Conservation (phyloP, 1,140 invertebrate genomes). For the Papilio glaucus region DNA sequence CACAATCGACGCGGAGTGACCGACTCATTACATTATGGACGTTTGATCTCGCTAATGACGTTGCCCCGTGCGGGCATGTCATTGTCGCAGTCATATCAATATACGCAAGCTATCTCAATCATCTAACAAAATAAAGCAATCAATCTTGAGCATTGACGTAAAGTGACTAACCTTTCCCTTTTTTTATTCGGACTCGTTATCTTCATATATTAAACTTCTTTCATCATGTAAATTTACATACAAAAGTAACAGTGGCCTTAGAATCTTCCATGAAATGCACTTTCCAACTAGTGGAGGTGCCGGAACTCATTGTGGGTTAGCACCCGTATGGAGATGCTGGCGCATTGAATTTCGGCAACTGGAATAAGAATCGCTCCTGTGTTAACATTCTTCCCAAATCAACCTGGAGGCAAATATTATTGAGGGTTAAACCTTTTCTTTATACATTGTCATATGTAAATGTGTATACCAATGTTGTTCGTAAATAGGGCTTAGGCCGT, state of each 20-base stretch:
- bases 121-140: neutral
- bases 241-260: neutral
- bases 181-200: neutral
- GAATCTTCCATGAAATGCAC: neutral
- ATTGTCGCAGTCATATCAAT: slow-evolving; percentile 4
- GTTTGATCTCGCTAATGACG: slow-evolving; percentile 34
- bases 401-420: too few species aligned
- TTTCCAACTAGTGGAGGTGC: too few species aligned
- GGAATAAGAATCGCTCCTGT: too few species aligned
- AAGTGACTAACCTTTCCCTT: neutral
- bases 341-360: too few species aligned
- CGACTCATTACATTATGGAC: slow-evolving; percentile 37
- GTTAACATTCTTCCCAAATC: too few species aligned
- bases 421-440: too few species aligned
- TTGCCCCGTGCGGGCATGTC: neutral
- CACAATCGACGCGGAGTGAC: slow-evolving; percentile 44
- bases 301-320: too few species aligned
- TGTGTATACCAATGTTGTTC: too few species aligned
- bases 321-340: too few species aligned
- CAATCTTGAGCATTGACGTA: neutral
- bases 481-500: too few species aligned
- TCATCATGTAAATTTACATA: neutral
- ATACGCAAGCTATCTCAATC: neutral
- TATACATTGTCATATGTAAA: too few species aligned
- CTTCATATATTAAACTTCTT: neutral